Evolutionary conservation across 2,113 vertebrate species (phyloP).

Genomic region (Melozone crissalis): DNA sequence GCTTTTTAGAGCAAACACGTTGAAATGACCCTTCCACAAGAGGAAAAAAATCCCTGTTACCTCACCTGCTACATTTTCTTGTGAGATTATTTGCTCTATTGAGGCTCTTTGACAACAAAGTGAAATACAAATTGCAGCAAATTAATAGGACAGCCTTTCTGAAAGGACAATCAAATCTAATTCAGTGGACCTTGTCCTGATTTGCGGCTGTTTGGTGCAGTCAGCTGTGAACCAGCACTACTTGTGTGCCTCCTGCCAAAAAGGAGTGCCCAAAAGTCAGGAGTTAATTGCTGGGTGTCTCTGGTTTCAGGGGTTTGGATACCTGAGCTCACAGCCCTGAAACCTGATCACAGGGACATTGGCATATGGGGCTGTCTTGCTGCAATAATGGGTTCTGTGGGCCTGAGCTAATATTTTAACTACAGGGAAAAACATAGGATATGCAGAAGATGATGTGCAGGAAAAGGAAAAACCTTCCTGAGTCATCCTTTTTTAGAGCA

Average conservation of each 20-base stretch:
- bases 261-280: not conserved
- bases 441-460: not conserved
- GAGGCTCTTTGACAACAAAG: not conserved
- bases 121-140: slow-evolving; percentile 24
- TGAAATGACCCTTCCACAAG: slow-evolving; percentile 9
- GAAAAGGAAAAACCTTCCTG: not conserved
- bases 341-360: not conserved
- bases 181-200: not conserved
- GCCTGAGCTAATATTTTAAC: not conserved
- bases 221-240: not conserved
- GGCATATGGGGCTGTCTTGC: not conserved
- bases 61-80: not conserved
- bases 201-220: not conserved
- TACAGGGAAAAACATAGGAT: not conserved
- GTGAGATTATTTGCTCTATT: not conserved
- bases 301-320: not conserved
- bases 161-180: not conserved
- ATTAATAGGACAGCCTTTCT: not conserved
- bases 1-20: slow-evolving; percentile 12
- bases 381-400: not conserved
- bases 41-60: slow-evolving; percentile 16
- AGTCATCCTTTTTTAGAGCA: not conserved
- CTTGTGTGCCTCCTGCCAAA: not conserved
- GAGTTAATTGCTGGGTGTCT: not conserved
- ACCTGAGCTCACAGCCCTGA: not conserved